A percentile compares a stretch with the other conserved stretches of the same genome.
phyloP scores from a whole-genome alignment of 2,888 invertebrate genomes.

The Meiosimyza platycephala region DNA sequence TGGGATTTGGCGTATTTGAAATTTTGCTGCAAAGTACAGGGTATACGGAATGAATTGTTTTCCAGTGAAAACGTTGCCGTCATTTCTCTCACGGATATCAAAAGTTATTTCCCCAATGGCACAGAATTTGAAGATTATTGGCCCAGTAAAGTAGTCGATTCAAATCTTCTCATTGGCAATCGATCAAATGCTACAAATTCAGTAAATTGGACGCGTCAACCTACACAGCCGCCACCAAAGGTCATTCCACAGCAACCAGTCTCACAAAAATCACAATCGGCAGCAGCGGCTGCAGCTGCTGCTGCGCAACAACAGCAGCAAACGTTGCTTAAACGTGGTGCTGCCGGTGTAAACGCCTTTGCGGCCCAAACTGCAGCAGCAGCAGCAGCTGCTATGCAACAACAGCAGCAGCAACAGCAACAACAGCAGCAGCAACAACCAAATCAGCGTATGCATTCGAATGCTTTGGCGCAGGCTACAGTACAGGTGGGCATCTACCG shows the following conservation, averaged over 20 bases:
- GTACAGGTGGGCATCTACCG: slow-evolving; percentile 60
- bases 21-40: slow-evolving; percentile 95
- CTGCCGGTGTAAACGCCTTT: slow-evolving; percentile 39
- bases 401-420: slow-evolving; percentile 57
- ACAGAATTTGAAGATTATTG: slow-evolving; percentile 93
- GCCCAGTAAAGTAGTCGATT: slow-evolving; percentile 89
- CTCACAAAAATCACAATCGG: slow-evolving; percentile 56
- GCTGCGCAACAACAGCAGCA: slow-evolving; percentile 55
- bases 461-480: slow-evolving; percentile 65
- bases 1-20: slow-evolving; percentile 94
- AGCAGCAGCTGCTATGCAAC: slow-evolving; percentile 63
- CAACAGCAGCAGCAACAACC: slow-evolving; percentile 56
- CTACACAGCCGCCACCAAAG: slow-evolving; percentile 76
- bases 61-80: slow-evolving; percentile 91
- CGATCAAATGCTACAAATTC: slow-evolving; percentile 71
- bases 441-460: slow-evolving; percentile 55
- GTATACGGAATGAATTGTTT: slow-evolving; percentile 90
- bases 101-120: slow-evolving; percentile 89
- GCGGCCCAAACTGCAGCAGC: slow-evolving; percentile 53
- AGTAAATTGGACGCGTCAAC: slow-evolving; percentile 84
- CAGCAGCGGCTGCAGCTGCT: slow-evolving; percentile 50
- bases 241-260: slow-evolving; percentile 55
- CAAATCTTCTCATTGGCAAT: slow-evolving; percentile 78
- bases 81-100: slow-evolving; percentile 89
- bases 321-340: slow-evolving; percentile 57